Conservation (phyloP, 92 coral and sea anemone species). For the Zoanthus gigantus region DNA sequence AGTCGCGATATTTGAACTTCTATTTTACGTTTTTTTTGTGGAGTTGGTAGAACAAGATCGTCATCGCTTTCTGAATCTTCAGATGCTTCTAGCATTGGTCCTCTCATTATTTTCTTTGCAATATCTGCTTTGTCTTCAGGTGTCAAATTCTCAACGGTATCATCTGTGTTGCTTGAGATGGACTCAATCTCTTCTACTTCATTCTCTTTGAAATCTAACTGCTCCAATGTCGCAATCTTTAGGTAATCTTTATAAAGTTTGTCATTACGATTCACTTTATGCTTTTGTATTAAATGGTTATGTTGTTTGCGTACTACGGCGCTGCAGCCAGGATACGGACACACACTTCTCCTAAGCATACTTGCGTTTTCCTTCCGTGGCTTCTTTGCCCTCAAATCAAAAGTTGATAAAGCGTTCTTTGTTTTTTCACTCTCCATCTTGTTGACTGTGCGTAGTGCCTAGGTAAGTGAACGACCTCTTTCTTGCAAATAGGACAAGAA, state of each 20-base stretch:
- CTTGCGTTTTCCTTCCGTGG: background rate
- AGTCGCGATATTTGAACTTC: background rate
- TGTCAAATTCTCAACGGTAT: background rate
- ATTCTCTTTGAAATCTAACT: constrained; percentile 9
- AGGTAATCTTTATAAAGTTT: constrained; percentile 10
- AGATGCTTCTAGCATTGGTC: constrained; percentile 2
- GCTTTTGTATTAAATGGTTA: background rate
- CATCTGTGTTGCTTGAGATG: constrained; percentile 6
- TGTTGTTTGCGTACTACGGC: constrained; percentile 1
- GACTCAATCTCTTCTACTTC: background rate
- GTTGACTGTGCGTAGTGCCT: constrained; percentile 36
- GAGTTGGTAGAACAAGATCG: background rate
- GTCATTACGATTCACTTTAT: constrained; percentile 4
- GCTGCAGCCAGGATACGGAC: constrained; percentile 11
- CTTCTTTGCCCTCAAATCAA: background rate
- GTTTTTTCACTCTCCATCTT: constrained; percentile 19
- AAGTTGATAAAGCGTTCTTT: constrained; percentile 12
- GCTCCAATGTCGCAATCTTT: background rate
- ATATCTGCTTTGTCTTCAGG: constrained; percentile 6
- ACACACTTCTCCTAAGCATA: constrained; percentile 3
- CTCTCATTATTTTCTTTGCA: constrained; percentile 8
- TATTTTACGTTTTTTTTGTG: constrained; percentile 3
- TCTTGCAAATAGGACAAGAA: constrained; percentile 30
- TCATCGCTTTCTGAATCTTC: constrained; percentile 2
- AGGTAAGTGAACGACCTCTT: constrained; percentile 34